These are phyloP conservation scores for Rhinella marina DNA, from an alignment of 2,797 vertebrate genomes.

Conservation along the genomic window DNA sequence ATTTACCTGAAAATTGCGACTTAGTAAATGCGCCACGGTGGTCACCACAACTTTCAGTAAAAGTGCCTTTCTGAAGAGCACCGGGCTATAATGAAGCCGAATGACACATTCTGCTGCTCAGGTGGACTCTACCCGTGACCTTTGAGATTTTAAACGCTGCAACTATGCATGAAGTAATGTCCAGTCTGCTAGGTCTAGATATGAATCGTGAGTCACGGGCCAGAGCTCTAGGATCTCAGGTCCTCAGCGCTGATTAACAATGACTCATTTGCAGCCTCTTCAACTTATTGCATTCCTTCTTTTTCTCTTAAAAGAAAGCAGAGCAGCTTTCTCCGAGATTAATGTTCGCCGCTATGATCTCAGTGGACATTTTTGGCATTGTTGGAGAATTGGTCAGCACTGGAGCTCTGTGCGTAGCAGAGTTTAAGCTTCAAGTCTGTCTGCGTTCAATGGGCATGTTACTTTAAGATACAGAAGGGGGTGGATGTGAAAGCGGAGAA, in stretches of 20 bases:
- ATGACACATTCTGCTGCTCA: constrained; percentile 25
- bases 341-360: not conserved
- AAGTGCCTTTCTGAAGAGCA: not conserved
- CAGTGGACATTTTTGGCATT: constrained; percentile 30
- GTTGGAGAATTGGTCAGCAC: constrained; percentile 21
- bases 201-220: constrained; percentile 20
- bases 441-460: not conserved
- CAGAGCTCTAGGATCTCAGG: not conserved
- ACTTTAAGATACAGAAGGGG: not conserved
- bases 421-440: not conserved
- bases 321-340: constrained; percentile 36
- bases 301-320: constrained; percentile 37
- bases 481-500: not conserved
- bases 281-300: constrained; percentile 39
- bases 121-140: constrained; percentile 20
- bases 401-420: not conserved
- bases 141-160: constrained; percentile 25
- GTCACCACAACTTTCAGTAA: not conserved
- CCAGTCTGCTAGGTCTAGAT: not conserved
- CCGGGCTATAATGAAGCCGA: not conserved
- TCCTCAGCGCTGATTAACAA: constrained; percentile 11
- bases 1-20: not conserved
- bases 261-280: constrained; percentile 40
- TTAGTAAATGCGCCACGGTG: not conserved
- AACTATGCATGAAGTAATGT: constrained; percentile 42